These are phyloP conservation scores for Takifugu bimaculatus DNA, from an alignment of 2,113 vertebrate genomes.

Conservation along the genomic window DNA sequence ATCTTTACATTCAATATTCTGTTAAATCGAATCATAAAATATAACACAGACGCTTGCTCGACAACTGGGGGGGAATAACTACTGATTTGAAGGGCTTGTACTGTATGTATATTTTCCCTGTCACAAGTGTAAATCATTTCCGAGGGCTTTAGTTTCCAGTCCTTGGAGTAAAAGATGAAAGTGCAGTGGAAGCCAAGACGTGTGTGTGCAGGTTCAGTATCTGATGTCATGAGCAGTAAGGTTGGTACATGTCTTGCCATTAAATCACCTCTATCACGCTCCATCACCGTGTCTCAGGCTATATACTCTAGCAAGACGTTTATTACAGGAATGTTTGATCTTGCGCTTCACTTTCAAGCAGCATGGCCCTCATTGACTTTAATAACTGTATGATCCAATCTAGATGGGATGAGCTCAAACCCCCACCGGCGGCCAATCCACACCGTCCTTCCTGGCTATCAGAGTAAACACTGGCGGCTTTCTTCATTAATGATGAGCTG, in stretches of 20 bases:
- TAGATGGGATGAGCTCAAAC: constrained; percentile 32
- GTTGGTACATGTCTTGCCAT: constrained; percentile 40
- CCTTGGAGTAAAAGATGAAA: constrained; percentile 50
- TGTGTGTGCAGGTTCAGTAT: constrained; percentile 48
- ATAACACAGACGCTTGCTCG: constrained; percentile 4
- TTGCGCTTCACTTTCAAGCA: constrained; percentile 30
- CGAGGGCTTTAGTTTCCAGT: constrained; percentile 27
- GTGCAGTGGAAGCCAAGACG: constrained; percentile 12
- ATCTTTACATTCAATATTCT: background rate
- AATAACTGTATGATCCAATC: constrained; percentile 47
- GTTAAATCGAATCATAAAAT: constrained; percentile 8
- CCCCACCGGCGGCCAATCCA: constrained; percentile 43
- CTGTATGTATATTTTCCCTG: constrained; percentile 4
- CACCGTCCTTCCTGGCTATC: constrained; percentile 30
- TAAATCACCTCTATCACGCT: constrained; percentile 28
- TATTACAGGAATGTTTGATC: constrained; percentile 59
- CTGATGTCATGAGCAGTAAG: constrained; percentile 24
- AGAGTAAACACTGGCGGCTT: constrained; percentile 56
- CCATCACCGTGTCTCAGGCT: constrained; percentile 33
- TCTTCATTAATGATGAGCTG: constrained; percentile 56
- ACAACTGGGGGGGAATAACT: constrained; percentile 21
- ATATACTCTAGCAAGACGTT: constrained; percentile 24
- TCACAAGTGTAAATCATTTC: constrained; percentile 31
- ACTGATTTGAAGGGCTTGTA: background rate
- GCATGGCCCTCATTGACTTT: constrained; percentile 42